Evolutionary conservation across 2,797 vertebrate genomes (phyloP).

Genomic region (Xiphorhynchus erythropygius): DNA sequence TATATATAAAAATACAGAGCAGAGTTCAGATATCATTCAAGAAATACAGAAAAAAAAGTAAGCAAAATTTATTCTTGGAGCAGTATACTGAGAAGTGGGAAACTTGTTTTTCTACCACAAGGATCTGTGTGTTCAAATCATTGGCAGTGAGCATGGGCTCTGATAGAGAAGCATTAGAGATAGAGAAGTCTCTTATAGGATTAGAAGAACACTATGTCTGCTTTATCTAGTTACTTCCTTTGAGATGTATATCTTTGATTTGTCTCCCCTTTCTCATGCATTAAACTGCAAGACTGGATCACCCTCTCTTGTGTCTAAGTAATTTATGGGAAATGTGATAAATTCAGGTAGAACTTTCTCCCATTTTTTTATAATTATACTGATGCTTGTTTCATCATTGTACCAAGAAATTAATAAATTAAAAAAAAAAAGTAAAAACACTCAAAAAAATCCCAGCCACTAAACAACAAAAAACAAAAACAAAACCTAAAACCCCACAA

Average conservation of each 20-base stretch:
- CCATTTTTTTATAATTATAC: not conserved
- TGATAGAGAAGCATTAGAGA: not conserved
- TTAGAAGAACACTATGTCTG: not conserved
- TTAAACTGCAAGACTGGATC: conserved; percentile 8
- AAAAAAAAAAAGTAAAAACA: not conserved
- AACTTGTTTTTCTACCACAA: not conserved
- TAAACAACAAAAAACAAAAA: not conserved
- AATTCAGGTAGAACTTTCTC: not conserved
- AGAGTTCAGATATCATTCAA: not conserved
- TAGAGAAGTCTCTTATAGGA: not conserved
- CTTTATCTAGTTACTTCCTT: conserved; percentile 1
- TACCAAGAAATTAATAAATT: not conserved
- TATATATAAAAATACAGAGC: not conserved
- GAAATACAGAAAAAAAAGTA: not conserved
- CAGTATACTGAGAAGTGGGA: not conserved
- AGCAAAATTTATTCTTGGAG: not conserved
- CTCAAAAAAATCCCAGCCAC: no score
- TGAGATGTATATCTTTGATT: not conserved
- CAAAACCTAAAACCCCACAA: not conserved
- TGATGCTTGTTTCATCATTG: not conserved
- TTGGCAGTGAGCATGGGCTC: not conserved
- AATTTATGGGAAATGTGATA: not conserved
- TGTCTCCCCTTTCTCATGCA: not conserved
- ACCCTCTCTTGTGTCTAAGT: not conserved
- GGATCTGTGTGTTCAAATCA: not conserved